phyloP scores from a whole-genome alignment of 2,113 vertebrate genomes.

The Carassius gibelio region DNA sequence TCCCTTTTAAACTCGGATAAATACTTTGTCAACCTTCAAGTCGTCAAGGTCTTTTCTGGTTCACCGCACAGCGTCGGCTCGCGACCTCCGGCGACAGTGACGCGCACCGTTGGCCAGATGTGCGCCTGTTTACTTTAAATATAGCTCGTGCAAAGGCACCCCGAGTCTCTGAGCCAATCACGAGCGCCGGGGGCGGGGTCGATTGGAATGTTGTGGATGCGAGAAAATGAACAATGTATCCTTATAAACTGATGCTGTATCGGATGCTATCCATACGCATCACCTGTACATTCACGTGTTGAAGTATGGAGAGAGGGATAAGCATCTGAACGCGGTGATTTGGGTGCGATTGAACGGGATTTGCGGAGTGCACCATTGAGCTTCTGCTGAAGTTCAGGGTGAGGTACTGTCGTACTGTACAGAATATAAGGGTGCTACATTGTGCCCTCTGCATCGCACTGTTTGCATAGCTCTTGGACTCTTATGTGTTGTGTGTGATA shows the following conservation, averaged over 20 bases:
- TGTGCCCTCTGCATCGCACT: neutral
- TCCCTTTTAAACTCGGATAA: neutral
- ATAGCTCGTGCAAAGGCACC: conserved; percentile 47
- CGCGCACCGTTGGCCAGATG: conserved; percentile 67
- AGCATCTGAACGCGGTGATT: neutral
- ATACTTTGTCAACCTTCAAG: conserved; percentile 13
- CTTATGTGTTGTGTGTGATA: neutral
- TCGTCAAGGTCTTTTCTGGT: conserved; percentile 22
- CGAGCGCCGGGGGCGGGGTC: conserved; percentile 66
- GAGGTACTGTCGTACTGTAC: conserved; percentile 31
- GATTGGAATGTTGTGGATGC: conserved; percentile 68
- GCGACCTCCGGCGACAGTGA: conserved; percentile 26
- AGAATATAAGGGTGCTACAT: neutral
- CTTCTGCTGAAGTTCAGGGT: conserved; percentile 44
- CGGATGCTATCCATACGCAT: conserved; percentile 23
- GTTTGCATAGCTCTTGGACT: neutral
- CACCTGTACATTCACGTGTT: neutral
- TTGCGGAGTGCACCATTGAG: neutral
- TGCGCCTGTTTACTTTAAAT: conserved; percentile 61
- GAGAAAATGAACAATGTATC: conserved; percentile 71
- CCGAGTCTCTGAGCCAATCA: conserved; percentile 69
- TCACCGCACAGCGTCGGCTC: neutral
- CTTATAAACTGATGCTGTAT: conserved; percentile 51
- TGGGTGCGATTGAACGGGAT: neutral
- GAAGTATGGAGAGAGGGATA: neutral